A percentile compares a stretch with the other conserved stretches of the same genome.
These are phyloP conservation scores for Berghia stephanieae DNA, from an alignment of 1,140 invertebrate species.

Conservation along the genomic window DNA sequence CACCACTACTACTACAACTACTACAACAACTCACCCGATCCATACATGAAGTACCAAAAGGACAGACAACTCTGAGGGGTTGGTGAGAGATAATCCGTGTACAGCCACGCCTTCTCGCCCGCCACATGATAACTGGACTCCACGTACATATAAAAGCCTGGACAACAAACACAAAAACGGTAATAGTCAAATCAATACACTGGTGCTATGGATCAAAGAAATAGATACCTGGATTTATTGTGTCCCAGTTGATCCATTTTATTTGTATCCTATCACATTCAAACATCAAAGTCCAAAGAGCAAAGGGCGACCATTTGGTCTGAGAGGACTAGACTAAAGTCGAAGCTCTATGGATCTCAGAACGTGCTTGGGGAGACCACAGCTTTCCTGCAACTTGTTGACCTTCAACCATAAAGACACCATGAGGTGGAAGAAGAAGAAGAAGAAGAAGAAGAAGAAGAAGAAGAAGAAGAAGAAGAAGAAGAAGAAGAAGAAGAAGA, in stretches of 20 bases:
- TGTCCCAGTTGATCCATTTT: no score
- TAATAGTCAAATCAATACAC: no score
- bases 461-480: neutral
- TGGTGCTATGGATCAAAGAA: no score
- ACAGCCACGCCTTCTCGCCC: slow-evolving; percentile 59
- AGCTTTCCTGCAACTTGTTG: no score
- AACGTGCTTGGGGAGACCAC: no score
- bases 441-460: neutral
- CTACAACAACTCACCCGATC: slow-evolving; percentile 44
- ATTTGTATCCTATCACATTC: no score
- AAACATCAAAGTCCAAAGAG: neutral
- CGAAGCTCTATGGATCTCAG: no score
- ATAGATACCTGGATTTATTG: no score
- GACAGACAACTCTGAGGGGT: slow-evolving; percentile 49
- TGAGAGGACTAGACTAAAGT: no score
- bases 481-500: neutral
- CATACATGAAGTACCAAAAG: slow-evolving; percentile 67
- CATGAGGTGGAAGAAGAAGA: neutral
- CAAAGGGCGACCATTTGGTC: no score
- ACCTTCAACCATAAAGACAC: neutral
- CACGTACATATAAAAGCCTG: slow-evolving; percentile 65
- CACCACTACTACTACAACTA: slow-evolving; percentile 4
- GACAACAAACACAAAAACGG: no score
- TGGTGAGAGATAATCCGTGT: slow-evolving; percentile 54
- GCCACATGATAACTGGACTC: slow-evolving; percentile 47